These are phyloP conservation scores for Procambarus virginalis DNA, from an alignment of 1,140 invertebrate species.

Conservation along the genomic window DNA sequence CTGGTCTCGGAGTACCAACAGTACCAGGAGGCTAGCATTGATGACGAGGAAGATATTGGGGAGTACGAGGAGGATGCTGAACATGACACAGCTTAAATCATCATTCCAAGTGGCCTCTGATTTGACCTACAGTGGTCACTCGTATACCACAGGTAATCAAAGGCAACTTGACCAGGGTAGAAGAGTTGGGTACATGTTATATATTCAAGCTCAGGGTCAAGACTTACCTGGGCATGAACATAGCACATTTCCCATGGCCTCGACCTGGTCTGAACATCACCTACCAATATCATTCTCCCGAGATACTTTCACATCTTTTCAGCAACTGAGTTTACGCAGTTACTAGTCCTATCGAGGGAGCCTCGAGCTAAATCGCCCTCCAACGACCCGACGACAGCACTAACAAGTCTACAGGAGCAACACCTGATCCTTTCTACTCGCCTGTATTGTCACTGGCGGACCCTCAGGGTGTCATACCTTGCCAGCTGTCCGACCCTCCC, in stretches of 20 bases:
- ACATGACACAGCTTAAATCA: slow-evolving; percentile 45
- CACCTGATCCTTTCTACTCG: slow-evolving; percentile 6
- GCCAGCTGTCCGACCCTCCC: no score
- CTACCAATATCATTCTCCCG: background rate
- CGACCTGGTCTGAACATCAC: background rate
- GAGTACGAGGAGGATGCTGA: slow-evolving; percentile 60
- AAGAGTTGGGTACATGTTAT: background rate
- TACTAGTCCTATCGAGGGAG: background rate
- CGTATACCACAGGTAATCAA: background rate
- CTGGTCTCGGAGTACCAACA: slow-evolving; percentile 62
- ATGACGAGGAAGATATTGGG: slow-evolving; percentile 56
- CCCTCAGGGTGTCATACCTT: no score
- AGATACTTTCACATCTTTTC: background rate
- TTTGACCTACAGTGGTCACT: background rate
- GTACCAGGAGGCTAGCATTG: slow-evolving; percentile 57
- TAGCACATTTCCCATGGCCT: background rate
- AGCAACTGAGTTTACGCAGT: background rate
- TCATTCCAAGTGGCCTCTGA: background rate
- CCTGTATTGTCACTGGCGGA: no score
- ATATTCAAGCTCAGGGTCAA: background rate
- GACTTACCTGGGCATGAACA: background rate
- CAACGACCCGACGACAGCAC: background rate
- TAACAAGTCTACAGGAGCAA: background rate
- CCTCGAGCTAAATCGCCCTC: background rate
- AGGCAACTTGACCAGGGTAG: background rate